Base-by-base conservation (phyloP, 2,888 invertebrate species). In the Plagodis pulveraria region DNA sequence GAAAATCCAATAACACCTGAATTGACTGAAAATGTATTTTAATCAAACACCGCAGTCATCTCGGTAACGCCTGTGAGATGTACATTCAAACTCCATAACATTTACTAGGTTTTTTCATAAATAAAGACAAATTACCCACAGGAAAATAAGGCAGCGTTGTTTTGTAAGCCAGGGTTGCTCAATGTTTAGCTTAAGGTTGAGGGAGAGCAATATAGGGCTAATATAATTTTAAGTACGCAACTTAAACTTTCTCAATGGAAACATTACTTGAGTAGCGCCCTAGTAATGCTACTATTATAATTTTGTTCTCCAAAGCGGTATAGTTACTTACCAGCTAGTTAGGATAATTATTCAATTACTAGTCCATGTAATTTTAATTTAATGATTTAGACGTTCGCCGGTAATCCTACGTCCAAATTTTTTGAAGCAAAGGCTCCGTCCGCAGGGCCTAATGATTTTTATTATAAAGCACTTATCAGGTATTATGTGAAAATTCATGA, bases 311-410 rank as follows among this genome's bases (percentile, higher is more conserved):
- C 90, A 84, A 86, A 84, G 91, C 91, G 92, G 92, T 91, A 85
- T 87, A 89, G 89, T 89, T 59, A 59, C 59, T 89, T 92, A 92
- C 91, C 91, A 91, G 91, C 83, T 91, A 92, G 89, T 84, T 92
- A 92, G 91, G 78, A 85, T 92, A 91, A 91, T 91, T 90, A 61
- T 61, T 56, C 86, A 90, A 90, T 89, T 89, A 89, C 92, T 92
- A 92, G 92, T 92, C 92, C 88, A 87, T 86, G 79, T 92, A 91
- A 89, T 87, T 81, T 86, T 90, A 90, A 87, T 84, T 78, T 88
- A 86, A 89, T 86, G 78, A 84, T 82, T 82, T 87, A 88, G 86
- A 82, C 73, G 77, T 86, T 82, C 83, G 87, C 84, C 85, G 85
- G 84, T 80, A 79, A 74, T 75, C 73, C 68, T 68, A 40, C 5